Conservation (phyloP, 2,888 invertebrate species). For the Pristionchus exspectatus region DNA sequence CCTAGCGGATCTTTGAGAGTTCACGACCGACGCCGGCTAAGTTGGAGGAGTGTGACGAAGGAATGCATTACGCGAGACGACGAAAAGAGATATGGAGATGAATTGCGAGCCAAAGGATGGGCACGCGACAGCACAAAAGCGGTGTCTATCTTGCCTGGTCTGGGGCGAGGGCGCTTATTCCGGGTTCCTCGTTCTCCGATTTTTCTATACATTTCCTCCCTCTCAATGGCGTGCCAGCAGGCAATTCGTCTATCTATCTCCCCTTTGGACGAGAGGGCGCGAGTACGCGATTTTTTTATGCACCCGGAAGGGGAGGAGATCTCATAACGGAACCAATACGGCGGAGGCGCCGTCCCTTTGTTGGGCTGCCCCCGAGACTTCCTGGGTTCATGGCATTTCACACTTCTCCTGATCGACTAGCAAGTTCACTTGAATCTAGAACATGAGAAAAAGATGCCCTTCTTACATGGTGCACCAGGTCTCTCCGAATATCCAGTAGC, state of each 20-base stretch:
- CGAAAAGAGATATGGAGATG: constrained; percentile 32
- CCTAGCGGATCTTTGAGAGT: constrained; percentile 17
- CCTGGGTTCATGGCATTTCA: background rate
- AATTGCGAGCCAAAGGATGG: background rate
- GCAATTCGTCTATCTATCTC: background rate
- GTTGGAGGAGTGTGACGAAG: constrained; percentile 11
- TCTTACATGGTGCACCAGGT: constrained; percentile 86
- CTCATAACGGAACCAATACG: constrained; percentile 31
- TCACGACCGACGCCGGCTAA: background rate
- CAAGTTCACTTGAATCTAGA: background rate
- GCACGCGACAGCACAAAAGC: background rate
- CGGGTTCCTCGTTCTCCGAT: constrained; percentile 35
- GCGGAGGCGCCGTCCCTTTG: background rate
- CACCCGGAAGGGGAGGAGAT: constrained; percentile 1
- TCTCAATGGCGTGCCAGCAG: background rate
- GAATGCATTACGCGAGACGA: background rate
- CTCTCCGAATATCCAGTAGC: constrained; percentile 96
- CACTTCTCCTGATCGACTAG: background rate
- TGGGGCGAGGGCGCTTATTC: background rate
- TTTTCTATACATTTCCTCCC: background rate
- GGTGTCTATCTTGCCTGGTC: background rate
- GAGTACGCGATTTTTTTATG: background rate
- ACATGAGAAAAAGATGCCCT: background rate
- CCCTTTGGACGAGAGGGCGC: background rate
- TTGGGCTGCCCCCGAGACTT: background rate